Evolutionary conservation across 2,113 vertebrate species (phyloP).

Genomic region (Eclectus roratus): DNA sequence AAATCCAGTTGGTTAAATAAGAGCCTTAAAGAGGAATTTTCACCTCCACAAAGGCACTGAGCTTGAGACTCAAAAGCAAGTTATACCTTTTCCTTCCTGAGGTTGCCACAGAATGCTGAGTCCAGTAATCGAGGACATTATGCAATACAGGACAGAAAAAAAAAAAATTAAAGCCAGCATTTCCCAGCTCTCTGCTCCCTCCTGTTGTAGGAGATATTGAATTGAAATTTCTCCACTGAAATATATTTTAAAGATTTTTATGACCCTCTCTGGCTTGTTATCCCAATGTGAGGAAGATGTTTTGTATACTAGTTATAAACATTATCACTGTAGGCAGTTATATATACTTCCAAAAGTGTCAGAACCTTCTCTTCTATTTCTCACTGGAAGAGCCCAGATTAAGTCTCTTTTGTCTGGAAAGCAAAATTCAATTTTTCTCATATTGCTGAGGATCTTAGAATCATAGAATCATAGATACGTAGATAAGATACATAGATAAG

Average conservation of each 20-base stretch:
- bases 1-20: background rate
- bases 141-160: background rate
- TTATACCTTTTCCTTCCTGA: background rate
- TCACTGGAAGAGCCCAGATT: background rate
- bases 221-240: background rate
- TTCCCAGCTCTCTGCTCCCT: background rate
- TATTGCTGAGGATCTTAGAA: background rate
- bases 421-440: background rate
- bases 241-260: background rate
- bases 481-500: too few species aligned
- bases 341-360: background rate
- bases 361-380: background rate
- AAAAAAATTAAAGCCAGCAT: accelerated
- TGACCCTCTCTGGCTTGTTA: background rate
- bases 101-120: background rate
- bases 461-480: too few species aligned
- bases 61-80: background rate
- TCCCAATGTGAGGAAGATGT: background rate
- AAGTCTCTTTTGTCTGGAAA: background rate
- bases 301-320: background rate
- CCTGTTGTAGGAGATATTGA: background rate
- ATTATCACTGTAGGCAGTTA: accelerated
- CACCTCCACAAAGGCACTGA: background rate
- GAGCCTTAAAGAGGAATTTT: background rate
- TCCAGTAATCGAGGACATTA: background rate